Evolutionary conservation across 2,797 vertebrate species (phyloP), one percentile per base, ranked within the genome.

Genomic region (Sebastes minor): DNA sequence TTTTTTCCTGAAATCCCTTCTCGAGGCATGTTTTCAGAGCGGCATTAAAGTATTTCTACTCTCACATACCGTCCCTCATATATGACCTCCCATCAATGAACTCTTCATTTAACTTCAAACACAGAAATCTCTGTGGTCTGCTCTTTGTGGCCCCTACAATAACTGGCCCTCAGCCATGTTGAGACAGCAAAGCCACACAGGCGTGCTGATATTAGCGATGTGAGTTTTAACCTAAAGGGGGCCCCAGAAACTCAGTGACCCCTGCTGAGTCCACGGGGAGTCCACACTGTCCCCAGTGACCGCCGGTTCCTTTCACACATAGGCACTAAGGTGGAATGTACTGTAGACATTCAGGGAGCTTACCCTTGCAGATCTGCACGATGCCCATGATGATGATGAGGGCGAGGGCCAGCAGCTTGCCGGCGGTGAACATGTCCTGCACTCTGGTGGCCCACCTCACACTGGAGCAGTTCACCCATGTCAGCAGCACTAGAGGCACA

Each of bases 301-400:
- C 38, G 28, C 8, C 1, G 10, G 27, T 46, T 56, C 30, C 22
- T 84, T 46, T 55, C 56, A 38, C 62, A 69, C 23, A 46, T 1
- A 57, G 42, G 16, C 49, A 46, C 23, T 30, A 12, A 69, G 35
- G 38, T 52, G 9, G 60, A 32, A 52, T 60, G 60, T 5, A 14
- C 22, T 32, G 46, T 62, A 30, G 20, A 63, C 46, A 3, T 42
- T 25, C 49, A 55, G 27, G 59, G 23, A 74, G 52, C 93, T 70
- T 83, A 99, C 98, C 98, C 92, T 96, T 98, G 96, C 97, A 97
- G 91, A 99, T 97, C 95, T 99, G 98, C 46, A 98, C 97, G 3
- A 98, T 22, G 60, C 98, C 98, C 97, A 97, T 98, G 93, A 97
- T 85, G 91, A 99, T 98, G 94, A 99, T 98, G 74, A 99, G 96